Evolutionary conservation across 2,888 invertebrate genomes (phyloP).

Genomic region (Ptychoptera contaminata): DNA sequence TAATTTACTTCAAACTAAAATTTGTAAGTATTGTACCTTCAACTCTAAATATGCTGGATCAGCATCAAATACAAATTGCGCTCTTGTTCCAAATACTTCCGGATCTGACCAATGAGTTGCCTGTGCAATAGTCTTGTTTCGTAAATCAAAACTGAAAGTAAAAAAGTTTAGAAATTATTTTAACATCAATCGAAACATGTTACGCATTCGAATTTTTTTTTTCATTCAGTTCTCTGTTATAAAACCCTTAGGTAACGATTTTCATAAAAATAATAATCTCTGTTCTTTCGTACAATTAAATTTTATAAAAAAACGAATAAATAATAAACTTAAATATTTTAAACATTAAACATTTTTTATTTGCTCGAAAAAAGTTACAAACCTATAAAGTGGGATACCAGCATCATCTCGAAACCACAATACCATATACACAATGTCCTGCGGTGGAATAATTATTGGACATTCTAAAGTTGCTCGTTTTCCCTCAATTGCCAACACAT

Average conservation of each 20-base stretch:
- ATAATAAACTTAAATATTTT: not conserved
- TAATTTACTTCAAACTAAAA: not conserved
- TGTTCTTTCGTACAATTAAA: not conserved
- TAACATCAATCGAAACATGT: not conserved
- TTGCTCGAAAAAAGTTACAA: constrained; percentile 19
- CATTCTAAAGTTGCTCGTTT: constrained; percentile 47
- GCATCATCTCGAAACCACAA: constrained; percentile 50
- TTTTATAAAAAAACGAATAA: not conserved
- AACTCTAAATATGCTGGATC: constrained; percentile 8
- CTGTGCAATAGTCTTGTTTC: constrained; percentile 32
- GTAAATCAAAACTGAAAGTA: constrained; percentile 33
- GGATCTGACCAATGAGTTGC: constrained; percentile 34
- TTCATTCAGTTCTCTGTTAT: not conserved
- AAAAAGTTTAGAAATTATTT: constrained; percentile 6
- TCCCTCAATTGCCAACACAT: constrained; percentile 38
- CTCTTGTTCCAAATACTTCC: constrained; percentile 34
- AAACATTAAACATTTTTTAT: not conserved
- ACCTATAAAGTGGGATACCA: constrained; percentile 50
- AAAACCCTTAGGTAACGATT: too few relatives aligned
- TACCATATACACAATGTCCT: constrained; percentile 49
- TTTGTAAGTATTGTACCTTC: not conserved
- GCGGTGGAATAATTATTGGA: constrained; percentile 43
- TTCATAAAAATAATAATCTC: not conserved
- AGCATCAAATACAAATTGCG: constrained; percentile 19
- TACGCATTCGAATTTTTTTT: not conserved